These are phyloP conservation scores for Monodelphis domestica DNA, from an alignment of 2,797 vertebrate genomes.

Conservation along the genomic window DNA sequence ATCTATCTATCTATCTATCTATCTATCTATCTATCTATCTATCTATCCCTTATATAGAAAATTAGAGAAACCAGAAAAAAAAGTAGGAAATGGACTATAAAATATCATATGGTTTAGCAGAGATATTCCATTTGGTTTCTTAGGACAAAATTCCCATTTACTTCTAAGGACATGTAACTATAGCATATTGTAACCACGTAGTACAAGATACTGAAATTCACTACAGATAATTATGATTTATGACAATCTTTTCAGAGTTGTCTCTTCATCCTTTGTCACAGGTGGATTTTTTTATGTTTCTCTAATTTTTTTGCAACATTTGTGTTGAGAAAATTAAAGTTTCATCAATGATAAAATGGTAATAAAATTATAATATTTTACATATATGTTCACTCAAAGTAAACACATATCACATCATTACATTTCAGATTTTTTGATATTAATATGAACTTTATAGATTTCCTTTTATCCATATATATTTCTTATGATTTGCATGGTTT, in stretches of 20 bases:
- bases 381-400: background rate
- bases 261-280: background rate
- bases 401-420: background rate
- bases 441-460: background rate
- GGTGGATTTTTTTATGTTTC: background rate
- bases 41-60: background rate
- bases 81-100: background rate
- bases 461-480: conserved; percentile 13
- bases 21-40: no score
- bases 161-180: background rate
- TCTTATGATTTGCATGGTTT: background rate
- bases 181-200: background rate
- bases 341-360: no score
- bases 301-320: no score
- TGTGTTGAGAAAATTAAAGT: background rate
- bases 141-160: no score
- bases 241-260: background rate
- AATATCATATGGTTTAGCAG: background rate
- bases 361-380: background rate
- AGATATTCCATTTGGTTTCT: background rate
- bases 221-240: background rate
- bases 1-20: no score
- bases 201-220: background rate
- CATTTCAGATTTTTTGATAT: background rate
- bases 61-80: background rate